Conservation (phyloP, 2,113 vertebrate genomes). For the Raja brachyura region DNA sequence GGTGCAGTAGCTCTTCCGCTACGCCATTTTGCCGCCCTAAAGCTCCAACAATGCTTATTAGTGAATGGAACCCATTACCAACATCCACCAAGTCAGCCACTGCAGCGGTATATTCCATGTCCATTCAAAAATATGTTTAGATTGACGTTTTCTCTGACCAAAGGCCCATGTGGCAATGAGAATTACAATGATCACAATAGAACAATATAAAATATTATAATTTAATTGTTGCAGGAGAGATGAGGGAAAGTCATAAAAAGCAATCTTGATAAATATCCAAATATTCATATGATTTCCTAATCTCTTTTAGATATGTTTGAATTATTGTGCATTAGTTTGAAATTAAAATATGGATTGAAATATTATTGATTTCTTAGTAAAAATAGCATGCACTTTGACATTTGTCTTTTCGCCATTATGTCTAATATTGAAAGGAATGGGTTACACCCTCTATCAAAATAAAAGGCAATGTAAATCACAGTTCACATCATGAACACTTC, state of each 20-base stretch:
- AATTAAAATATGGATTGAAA: background rate
- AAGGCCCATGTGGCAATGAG: background rate
- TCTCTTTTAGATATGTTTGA: background rate
- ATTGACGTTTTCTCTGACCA: background rate
- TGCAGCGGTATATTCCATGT: background rate
- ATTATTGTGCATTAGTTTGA: background rate
- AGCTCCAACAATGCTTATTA: background rate
- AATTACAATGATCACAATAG: background rate
- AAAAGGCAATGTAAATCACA: background rate
- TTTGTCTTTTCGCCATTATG: background rate
- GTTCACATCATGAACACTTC: background rate
- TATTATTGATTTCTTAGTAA: background rate
- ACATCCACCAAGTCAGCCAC: background rate
- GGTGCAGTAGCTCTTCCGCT: too few relatives aligned
- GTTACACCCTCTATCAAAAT: background rate
- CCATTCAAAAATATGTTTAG: background rate
- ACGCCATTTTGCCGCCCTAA: too few relatives aligned
- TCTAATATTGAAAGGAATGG: background rate
- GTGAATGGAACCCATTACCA: background rate
- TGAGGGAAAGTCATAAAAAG: background rate
- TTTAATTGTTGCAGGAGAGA: background rate
- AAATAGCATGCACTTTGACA: background rate
- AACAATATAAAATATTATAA: background rate
- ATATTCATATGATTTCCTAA: background rate
- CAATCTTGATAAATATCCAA: background rate